Evolutionary conservation across 2,113 vertebrate species (phyloP), one percentile per base, ranked within the genome.

Genomic region (Bos javanicus): DNA sequence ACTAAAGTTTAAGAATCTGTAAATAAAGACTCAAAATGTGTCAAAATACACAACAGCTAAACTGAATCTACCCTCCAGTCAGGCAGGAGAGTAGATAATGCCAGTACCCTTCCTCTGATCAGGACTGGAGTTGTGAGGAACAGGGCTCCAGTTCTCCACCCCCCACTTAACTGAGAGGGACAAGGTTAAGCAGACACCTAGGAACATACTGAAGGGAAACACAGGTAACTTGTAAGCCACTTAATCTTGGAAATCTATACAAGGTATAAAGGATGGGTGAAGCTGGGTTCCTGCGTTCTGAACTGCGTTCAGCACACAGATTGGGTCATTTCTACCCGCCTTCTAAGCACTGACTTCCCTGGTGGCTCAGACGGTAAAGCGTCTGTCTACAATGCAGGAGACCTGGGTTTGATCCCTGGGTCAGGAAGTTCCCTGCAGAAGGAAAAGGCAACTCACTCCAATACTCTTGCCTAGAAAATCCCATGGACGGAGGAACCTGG

Each of bases 241-340:
- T 92, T 87, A 14, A 9, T 80, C 64, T 57, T 36, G 94, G 46
- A 33, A 86, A 23, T 21, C 30, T 48, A 36, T 3, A 2, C 14
- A 48, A 83, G 6, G 36, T 86, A 13, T 74, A 33, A 43, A 80
- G 48, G 56, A 26, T 7, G 48, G 23, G 5, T 10, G 76, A 36
- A 26, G 17, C 64, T 54, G 23, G 48, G 28, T 30, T 82, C 2
- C 19, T 60, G 54, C 25, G 57, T 76, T 50, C 59, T 80, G 80
- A 54, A n/a, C 76, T 76, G 3, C 11, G 14, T 14, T 43, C 43
- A 0, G 0, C 48, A 1, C 28, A 14, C 9, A 59, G 39, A 2
- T 11, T 10, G 56, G 26, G 28, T n/a, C 56, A 10, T 5, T 12
- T 54, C 39, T 25, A 59, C 71, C 36, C 21, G 60, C 8, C 21